phyloP scores from a whole-genome alignment of 2,113 vertebrate genomes.

The Chroicocephalus ridibundus region DNA sequence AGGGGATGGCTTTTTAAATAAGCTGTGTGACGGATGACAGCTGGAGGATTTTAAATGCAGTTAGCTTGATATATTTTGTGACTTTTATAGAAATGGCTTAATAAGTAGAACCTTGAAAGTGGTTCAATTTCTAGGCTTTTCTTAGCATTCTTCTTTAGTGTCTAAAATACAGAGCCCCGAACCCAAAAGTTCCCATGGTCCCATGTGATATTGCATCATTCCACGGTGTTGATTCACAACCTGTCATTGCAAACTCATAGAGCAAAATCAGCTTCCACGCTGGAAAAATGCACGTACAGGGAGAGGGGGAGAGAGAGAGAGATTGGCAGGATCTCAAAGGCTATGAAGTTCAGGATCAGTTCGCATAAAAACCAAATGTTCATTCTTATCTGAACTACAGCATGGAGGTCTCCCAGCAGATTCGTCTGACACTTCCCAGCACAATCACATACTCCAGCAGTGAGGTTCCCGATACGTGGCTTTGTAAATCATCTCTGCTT shows the following conservation, averaged over 20 bases:
- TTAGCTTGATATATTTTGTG: background rate
- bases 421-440: background rate
- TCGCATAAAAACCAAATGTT: background rate
- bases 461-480: background rate
- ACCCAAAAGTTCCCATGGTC: background rate
- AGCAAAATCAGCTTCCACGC: background rate
- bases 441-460: background rate
- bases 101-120: background rate
- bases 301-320: background rate
- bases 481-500: background rate
- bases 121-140: background rate
- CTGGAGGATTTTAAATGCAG: background rate
- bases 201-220: background rate
- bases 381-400: slow-evolving; percentile 16
- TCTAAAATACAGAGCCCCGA: background rate
- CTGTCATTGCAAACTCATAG: background rate
- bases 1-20: background rate
- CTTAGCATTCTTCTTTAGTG: background rate
- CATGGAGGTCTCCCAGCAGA: background rate
- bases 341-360: background rate
- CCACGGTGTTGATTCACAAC: background rate
- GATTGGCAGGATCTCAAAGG: slow-evolving; percentile 6
- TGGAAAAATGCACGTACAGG: background rate
- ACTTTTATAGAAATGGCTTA: background rate
- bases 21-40: background rate